These are phyloP conservation scores for Ardeotis arabs DNA, from an alignment of 2,113 vertebrate genomes.

Conservation along the genomic window DNA sequence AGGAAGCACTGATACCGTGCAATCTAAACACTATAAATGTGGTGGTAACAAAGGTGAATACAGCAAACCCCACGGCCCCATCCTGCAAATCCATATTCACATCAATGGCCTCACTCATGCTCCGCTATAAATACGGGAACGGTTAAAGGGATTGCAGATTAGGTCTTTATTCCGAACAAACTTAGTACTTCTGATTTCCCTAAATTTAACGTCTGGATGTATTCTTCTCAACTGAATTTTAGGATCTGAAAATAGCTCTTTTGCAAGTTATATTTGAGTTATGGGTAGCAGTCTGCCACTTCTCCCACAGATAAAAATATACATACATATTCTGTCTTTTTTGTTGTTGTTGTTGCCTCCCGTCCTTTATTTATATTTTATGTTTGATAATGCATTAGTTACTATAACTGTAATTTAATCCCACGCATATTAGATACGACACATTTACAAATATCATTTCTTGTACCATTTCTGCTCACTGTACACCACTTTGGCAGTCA, in stretches of 20 bases:
- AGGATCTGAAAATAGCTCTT: neutral
- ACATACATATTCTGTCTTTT: neutral
- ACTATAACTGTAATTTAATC: neutral
- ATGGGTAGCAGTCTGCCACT: neutral
- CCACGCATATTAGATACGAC: neutral
- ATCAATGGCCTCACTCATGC: neutral
- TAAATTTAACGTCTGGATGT: neutral
- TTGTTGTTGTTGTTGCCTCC: neutral
- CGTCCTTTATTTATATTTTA: neutral
- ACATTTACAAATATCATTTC: neutral
- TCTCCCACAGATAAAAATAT: neutral
- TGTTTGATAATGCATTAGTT: neutral
- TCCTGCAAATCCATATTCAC: neutral
- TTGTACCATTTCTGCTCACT: neutral
- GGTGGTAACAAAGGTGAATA: slow-evolving; percentile 12
- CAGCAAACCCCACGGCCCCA: neutral
- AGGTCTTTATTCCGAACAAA: neutral
- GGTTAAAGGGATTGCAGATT: neutral
- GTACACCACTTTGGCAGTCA: neutral
- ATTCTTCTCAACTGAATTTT: neutral
- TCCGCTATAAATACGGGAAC: neutral
- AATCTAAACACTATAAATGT: slow-evolving; percentile 48
- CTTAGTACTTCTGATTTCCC: neutral
- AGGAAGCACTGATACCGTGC: slow-evolving; percentile 26
- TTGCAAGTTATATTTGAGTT: neutral